Evolutionary conservation across 2,888 invertebrate genomes (phyloP), one percentile per base, ranked within the genome.

Genomic region (Ceriagrion tenellum): DNA sequence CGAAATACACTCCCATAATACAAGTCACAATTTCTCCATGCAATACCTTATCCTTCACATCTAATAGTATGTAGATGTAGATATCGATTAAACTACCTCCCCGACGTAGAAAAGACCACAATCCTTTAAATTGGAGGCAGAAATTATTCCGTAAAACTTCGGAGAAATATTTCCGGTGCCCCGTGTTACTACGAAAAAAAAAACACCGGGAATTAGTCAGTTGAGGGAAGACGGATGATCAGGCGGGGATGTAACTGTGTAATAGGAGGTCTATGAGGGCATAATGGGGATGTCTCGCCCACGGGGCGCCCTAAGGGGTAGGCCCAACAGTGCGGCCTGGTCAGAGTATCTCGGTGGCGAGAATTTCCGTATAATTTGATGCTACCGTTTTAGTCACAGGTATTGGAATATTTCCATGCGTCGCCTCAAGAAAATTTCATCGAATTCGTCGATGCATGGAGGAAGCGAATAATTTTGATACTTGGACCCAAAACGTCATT

Each of bases 151-250:
- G n/a, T 26, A 26, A 69, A 59, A 30, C n/a, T 55, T n/a, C 89
- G 35, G 13, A 30, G 93, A 69, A 93, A 93, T 30, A 74, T 40
- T 74, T n/a, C 89, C 55, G 89, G 89, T 55, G 89, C 8, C 18
- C 89, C 55, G 26, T 89, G 47, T 89, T 3, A 26, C n/a, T 55
- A 10, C 35, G 81, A 1, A 16, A 13, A 81, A 13, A 81, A 81
- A 81, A 81, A 81, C 16, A 35, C 13, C 18, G 55, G 26, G n/a
- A 89, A 89, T 89, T 55, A 89, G 55, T 89, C 40, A 4, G 88
- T 18, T 55, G 16, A 0, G 89, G 88, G 47, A 18, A n/a, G 89
- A 26, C 26, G 89, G 8, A 18, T 55, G 47, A 10, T 55, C 3
- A 20, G 59, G 59, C 20, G 55, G 55, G 55, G 47, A n/a, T 10